Percentiles rank a stretch among this genome's conserved stretches.
Conservation (phyloP, 2,888 invertebrate genomes). For the Cerastis leucographa region DNA sequence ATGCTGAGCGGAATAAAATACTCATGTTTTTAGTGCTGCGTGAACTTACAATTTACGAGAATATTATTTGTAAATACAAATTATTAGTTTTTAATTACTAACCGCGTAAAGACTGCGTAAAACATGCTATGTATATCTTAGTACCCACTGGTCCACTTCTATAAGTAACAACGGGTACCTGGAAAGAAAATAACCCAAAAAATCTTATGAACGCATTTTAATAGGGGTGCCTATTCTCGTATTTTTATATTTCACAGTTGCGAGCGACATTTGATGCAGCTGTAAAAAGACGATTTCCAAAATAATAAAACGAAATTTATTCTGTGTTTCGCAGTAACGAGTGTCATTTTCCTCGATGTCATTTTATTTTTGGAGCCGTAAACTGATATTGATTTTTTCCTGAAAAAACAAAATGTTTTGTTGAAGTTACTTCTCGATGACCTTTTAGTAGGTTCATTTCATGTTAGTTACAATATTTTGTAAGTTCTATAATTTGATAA, state of each 20-base stretch:
- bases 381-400: conserved; percentile 28
- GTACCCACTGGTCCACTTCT: no score
- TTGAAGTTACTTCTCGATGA: neutral
- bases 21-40: neutral
- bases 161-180: neutral
- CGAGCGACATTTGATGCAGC: conserved; percentile 61
- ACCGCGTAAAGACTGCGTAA: neutral
- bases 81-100: neutral
- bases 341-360: conserved; percentile 42
- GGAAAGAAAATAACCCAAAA: conserved; percentile 25
- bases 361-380: conserved; percentile 31
- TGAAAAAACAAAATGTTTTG: neutral
- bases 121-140: neutral
- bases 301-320: conserved; percentile 58
- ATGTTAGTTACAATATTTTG: neutral
- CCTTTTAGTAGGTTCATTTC: neutral
- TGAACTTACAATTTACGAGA: neutral
- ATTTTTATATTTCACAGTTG: conserved; percentile 53
- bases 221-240: conserved; percentile 16
- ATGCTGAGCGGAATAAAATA: neutral
- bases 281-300: conserved; percentile 59
- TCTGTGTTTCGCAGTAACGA: conserved; percentile 42
- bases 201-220: conserved; percentile 46
- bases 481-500: neutral
- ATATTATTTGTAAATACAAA: neutral